Evolutionary conservation across 1,140 invertebrate species (phyloP).

Genomic region (Melitaea cinxia): DNA sequence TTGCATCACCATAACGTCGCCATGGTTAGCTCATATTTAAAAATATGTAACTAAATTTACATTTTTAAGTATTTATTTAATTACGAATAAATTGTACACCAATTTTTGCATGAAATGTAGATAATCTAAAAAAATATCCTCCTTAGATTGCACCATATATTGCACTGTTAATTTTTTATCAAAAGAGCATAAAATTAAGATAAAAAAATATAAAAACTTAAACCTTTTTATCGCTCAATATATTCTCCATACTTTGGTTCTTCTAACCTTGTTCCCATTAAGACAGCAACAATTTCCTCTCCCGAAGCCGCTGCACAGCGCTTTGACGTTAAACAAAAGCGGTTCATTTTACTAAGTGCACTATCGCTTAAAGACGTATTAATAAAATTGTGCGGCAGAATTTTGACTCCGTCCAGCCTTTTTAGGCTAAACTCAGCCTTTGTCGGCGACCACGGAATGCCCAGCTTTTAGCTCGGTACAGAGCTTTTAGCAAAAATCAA

Average conservation of each 20-base stretch:
- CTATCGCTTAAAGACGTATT: constrained; percentile 15
- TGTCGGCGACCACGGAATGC: constrained; percentile 39
- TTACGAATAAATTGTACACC: too few species aligned
- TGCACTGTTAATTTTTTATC: not conserved
- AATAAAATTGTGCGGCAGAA: constrained; percentile 17
- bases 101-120: too few species aligned
- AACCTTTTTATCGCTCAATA: not conserved
- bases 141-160: too few species aligned
- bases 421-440: constrained; percentile 38
- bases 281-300: not conserved
- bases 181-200: not conserved
- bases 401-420: not conserved
- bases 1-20: too few species aligned
- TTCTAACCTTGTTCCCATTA: not conserved
- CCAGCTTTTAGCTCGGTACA: constrained; percentile 44
- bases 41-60: too few species aligned
- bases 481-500: constrained; percentile 49
- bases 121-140: too few species aligned
- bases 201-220: not conserved
- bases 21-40: too few species aligned
- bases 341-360: constrained; percentile 13
- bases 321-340: constrained; percentile 8
- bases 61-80: too few species aligned
- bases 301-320: not conserved
- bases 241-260: not conserved